These are phyloP conservation scores for Papilio protenor DNA, from an alignment of 2,888 invertebrate species.

Conservation along the genomic window DNA sequence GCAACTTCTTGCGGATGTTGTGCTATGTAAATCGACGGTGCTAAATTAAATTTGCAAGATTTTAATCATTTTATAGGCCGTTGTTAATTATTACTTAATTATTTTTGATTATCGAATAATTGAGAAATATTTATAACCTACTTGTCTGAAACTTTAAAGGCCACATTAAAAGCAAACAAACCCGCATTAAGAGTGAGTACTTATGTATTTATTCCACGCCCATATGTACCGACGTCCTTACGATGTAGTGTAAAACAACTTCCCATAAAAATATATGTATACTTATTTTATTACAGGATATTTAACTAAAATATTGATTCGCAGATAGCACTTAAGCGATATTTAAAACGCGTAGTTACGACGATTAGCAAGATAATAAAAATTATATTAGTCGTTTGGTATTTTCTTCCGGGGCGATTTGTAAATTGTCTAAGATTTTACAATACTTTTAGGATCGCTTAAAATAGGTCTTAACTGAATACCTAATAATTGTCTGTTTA, in stretches of 20 bases:
- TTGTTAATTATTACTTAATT: no score
- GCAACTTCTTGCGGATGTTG: conserved; percentile 11
- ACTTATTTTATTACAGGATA: conserved; percentile 59
- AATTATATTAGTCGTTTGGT: background rate
- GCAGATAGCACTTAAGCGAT: conserved; percentile 48
- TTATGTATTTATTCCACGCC: conserved; percentile 39
- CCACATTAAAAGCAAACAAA: conserved; percentile 4
- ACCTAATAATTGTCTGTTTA: background rate
- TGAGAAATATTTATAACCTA: conserved; percentile 1
- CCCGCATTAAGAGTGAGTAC: conserved; percentile 27
- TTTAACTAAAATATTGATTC: conserved; percentile 70
- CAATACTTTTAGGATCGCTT: background rate
- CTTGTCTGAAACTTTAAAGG: conserved; percentile 14
- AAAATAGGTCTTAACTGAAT: background rate
- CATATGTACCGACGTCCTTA: conserved; percentile 48
- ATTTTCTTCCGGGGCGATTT: background rate
- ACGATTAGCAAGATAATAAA: conserved; percentile 6
- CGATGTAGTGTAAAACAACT: conserved; percentile 60
- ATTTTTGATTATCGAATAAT: no score
- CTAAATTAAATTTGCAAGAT: background rate
- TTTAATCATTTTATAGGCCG: background rate
- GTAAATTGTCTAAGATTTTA: background rate
- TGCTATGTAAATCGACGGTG: background rate
- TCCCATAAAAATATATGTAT: conserved; percentile 57
- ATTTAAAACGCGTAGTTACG: conserved; percentile 25